Conservation (phyloP, 37 sponge, comb jelly and placozoan genomes). For the Spongilla lacustris region DNA sequence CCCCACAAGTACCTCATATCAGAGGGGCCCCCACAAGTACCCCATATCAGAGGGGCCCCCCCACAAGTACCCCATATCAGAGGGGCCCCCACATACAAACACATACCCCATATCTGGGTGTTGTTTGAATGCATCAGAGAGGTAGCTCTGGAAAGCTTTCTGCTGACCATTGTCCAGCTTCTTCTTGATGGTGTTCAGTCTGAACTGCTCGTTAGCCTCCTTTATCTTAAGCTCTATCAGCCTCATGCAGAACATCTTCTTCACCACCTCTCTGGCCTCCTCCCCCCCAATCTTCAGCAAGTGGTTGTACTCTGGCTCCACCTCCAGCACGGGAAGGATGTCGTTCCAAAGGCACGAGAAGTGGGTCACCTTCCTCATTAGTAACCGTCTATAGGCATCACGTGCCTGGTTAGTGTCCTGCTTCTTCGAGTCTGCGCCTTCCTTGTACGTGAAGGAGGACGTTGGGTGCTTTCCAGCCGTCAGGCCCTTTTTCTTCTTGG, state of each 20-base stretch:
- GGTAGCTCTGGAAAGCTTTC: constrained; percentile 37
- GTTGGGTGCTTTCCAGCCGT: background rate
- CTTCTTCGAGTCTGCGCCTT: constrained; percentile 22
- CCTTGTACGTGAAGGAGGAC: constrained; percentile 29
- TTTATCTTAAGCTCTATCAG: constrained; percentile 77
- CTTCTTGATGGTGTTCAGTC: background rate
- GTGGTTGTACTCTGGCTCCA: constrained; percentile 24
- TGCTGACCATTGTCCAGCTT: constrained; percentile 34
- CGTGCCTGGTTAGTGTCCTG: constrained; percentile 46
- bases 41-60: too few relatives aligned
- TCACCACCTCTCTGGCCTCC: constrained; percentile 39
- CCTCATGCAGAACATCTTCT: constrained; percentile 69
- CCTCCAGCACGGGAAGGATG: constrained; percentile 28
- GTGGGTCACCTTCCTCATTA: constrained; percentile 19
- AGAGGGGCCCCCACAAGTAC: too few relatives aligned
- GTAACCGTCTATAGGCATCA: constrained; percentile 40
- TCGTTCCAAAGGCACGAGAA: constrained; percentile 55
- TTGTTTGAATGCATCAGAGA: constrained; percentile 55
- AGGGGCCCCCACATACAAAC: constrained; percentile 10
- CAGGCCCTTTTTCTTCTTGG: background rate
- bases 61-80: too few relatives aligned
- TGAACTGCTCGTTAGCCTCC: constrained; percentile 44
- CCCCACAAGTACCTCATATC: too few relatives aligned
- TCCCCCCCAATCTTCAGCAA: constrained; percentile 39
- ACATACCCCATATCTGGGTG: constrained; percentile 81